Evolutionary conservation across 2,797 vertebrate genomes (phyloP), one percentile per base, ranked within the genome.

Genomic region (Hyperoplus immaculatus): DNA sequence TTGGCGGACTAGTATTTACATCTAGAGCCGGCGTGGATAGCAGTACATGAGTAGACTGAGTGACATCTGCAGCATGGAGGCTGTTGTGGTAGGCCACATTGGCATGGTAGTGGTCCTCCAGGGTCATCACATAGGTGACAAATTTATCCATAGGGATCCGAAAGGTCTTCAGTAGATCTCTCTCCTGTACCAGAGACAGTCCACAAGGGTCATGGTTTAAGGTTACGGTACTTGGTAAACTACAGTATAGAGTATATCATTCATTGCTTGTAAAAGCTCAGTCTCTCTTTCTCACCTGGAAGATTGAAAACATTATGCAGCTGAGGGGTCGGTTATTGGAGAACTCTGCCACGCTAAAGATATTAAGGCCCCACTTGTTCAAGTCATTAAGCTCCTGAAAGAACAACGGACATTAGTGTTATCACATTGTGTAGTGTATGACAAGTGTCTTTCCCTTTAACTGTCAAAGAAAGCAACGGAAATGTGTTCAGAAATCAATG

Each of bases 301-400:
- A 98, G 86, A 98, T 96, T 29, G 95, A 95, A 76, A 95, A 98
- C 97, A 98, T 97, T 86, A 96, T 96, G 89, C 97, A 98, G 92
- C 97, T 96, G 70, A 98, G 96, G 42, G 97, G 97, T 87, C 96
- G 95, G 87, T 96, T 97, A 88, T 97, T 96, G 1, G 97, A 97
- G 55, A 95, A 97, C 80, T 98, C 96, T 1, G 97, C 96, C 91
- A 98, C 96, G 5, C 86, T 94, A 85, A 98, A 98, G 93, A 98
- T 98, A 94, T 98, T 98, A 95, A 98, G 96, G 93, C 97, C 97
- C 97, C 97, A 98, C 92, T 96, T 98, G 94, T 97, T 97, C 85
- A 98, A 94, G 91, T 97, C 96, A 55, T 97, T 95, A 92, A 98
- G 93, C 89, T 98, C 97, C 97, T 98, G 89, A 69, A 72, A 69